Evolutionary conservation across 37 sponge, comb jelly and placozoan species (phyloP), one percentile per base, ranked within the genome.

Genomic region (Diacarnus erythraeanus): DNA sequence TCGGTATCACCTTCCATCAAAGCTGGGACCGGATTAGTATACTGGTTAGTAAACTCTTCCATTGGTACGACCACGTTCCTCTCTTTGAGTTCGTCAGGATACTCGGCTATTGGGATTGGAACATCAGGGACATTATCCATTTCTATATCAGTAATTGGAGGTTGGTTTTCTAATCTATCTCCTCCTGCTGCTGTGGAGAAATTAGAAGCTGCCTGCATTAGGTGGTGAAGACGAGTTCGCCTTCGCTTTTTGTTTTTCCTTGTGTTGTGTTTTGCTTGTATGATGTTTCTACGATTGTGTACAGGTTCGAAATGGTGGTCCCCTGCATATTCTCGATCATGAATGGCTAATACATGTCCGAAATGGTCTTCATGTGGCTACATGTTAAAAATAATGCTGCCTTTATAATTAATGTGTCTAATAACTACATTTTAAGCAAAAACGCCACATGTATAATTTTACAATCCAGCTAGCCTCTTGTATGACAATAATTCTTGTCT

Each of bases 351-450:
- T 6, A 76, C 47, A 51, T 87, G 87, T 2, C 54, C 58, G 20
- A 59, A 76, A 51, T 87, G 87, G 35, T 80, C 80, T 38, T 38
- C 82, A 40, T 87, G 87, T 2, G 87, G 87, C 87, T 87, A 37
- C 22, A 40, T 27, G 20, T 38, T 21, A 25, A 21, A 58, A 23
- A 44, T 21, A 8, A n/a, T 69, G 69, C 64, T n/a, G n/a, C n/a
- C n/a, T n/a, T n/a, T n/a, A n/a, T n/a, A n/a, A n/a, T n/a, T n/a
- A n/a, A n/a, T n/a, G n/a, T n/a, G n/a, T n/a, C n/a, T n/a, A n/a
- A n/a, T n/a, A n/a, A n/a, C n/a, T n/a, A n/a, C n/a, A n/a, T n/a
- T n/a, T n/a, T n/a, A n/a, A n/a, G n/a, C n/a, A n/a, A n/a, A n/a
- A n/a, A n/a, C n/a, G n/a, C n/a, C n/a, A n/a, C n/a, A n/a, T n/a